These are phyloP conservation scores for Achlya flavicornis DNA, from an alignment of 2,888 invertebrate genomes.

Conservation along the genomic window DNA sequence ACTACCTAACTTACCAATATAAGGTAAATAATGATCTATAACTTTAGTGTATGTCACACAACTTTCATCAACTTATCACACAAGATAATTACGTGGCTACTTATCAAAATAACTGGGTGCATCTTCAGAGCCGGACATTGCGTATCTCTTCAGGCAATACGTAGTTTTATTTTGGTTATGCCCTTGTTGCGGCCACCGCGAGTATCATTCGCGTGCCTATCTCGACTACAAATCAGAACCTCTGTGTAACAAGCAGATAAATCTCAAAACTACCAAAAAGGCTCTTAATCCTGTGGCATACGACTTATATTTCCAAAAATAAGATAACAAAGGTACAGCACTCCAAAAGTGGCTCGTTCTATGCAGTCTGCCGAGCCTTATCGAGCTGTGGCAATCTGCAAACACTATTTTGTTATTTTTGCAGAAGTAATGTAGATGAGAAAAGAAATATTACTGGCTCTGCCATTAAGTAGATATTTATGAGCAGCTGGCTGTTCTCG, in stretches of 20 bases:
- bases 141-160: slow-evolving; percentile 59
- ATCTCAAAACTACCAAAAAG: slow-evolving; percentile 44
- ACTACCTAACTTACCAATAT: too few relatives aligned
- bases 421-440: slow-evolving; percentile 76
- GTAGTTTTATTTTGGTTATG: slow-evolving; percentile 72
- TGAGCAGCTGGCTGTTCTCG: slow-evolving; percentile 55
- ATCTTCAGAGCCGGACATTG: slow-evolving; percentile 46
- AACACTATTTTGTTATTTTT: slow-evolving; percentile 78
- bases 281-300: slow-evolving; percentile 52
- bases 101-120: slow-evolving; percentile 3
- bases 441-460: slow-evolving; percentile 68
- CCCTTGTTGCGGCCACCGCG: slow-evolving; percentile 69
- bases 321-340: slow-evolving; percentile 58
- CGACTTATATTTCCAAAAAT: slow-evolving; percentile 55
- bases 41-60: too few relatives aligned
- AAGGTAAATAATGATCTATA: too few relatives aligned
- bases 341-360: slow-evolving; percentile 60
- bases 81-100: neutral
- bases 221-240: slow-evolving; percentile 73
- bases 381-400: slow-evolving; percentile 67
- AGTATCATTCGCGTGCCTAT: slow-evolving; percentile 74
- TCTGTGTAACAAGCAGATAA: slow-evolving; percentile 61
- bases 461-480: slow-evolving; percentile 73
- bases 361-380: slow-evolving; percentile 67
- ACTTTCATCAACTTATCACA: too few relatives aligned